Evolutionary conservation across 2,888 invertebrate species (phyloP).

Genomic region (Andrena bucephala): DNA sequence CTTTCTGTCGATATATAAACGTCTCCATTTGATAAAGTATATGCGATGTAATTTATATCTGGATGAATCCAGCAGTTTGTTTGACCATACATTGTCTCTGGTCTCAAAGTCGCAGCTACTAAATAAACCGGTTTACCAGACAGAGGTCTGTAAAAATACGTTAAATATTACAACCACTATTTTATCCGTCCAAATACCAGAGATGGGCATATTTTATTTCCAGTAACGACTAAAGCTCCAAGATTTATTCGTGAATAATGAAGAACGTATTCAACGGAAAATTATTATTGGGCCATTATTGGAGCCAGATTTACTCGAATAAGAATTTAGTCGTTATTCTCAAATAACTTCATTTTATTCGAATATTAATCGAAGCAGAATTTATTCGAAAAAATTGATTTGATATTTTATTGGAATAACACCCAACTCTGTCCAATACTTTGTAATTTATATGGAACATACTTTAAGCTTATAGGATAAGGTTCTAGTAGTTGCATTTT

Average conservation of each 20-base stretch:
- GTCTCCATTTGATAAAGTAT: constrained; percentile 90
- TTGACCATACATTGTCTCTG: constrained; percentile 99
- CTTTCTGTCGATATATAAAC: constrained; percentile 95
- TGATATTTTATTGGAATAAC: no score
- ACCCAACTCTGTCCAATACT: background rate
- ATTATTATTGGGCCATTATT: no score
- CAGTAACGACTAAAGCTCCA: no score
- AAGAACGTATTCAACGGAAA: no score
- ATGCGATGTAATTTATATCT: constrained; percentile 96
- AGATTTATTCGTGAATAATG: no score
- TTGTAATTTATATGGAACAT: constrained; percentile 69
- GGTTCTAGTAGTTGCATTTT: constrained; percentile 95
- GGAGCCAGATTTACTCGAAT: no score
- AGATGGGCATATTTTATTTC: no score
- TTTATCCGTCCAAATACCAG: no score
- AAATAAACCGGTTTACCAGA: constrained; percentile 89
- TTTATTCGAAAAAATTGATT: no score
- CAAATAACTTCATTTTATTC: no score
- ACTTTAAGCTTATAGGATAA: constrained; percentile 90
- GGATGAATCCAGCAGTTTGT: constrained; percentile 99
- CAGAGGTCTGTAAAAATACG: constrained; percentile 85
- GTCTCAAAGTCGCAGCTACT: constrained; percentile 98
- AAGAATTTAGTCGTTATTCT: no score
- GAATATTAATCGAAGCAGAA: no score
- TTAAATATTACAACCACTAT: constrained; percentile 20